phyloP scores from a whole-genome alignment of 2,797 vertebrate species.

The Moxostoma hubbsi region DNA sequence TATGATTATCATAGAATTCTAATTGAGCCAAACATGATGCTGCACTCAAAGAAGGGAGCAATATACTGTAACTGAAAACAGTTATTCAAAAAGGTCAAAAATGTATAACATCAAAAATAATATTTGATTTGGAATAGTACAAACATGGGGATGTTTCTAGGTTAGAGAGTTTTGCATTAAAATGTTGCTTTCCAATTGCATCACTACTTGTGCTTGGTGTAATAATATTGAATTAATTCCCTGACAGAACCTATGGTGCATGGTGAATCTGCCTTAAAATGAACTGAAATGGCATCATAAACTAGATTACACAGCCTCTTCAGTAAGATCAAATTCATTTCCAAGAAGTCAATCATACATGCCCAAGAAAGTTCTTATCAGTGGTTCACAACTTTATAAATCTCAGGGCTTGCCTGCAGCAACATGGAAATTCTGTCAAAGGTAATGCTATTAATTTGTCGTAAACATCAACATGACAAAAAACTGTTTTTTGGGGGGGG shows the following conservation, averaged over 20 bases:
- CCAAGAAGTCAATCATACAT: conserved; percentile 37
- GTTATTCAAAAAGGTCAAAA: conserved; percentile 20
- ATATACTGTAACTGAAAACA: neutral
- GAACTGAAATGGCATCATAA: conserved; percentile 29
- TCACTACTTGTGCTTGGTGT: conserved; percentile 63
- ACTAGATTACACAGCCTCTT: conserved; percentile 16
- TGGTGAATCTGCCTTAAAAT: conserved; percentile 21
- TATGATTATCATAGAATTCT: conserved; percentile 40
- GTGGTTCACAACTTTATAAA: conserved; percentile 37
- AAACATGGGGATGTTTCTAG: conserved; percentile 18
- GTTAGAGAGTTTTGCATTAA: conserved; percentile 36
- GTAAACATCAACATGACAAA: conserved; percentile 13
- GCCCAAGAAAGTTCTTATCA: conserved; percentile 37
- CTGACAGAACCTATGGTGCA: conserved; percentile 47
- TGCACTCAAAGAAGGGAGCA: conserved; percentile 9
- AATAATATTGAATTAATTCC: conserved; percentile 64
- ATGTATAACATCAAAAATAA: too few relatives aligned
- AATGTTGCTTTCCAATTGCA: conserved; percentile 64
- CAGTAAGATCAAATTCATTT: conserved; percentile 25
- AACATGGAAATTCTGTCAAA: neutral
- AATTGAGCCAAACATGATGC: conserved; percentile 37
- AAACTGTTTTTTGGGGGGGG: conserved; percentile 2
- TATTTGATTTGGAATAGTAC: too few relatives aligned
- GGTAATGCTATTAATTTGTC: neutral
- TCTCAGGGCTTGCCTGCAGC: neutral